phyloP scores from a whole-genome alignment of 2,797 vertebrate species.

The Hapalemur alaotrensis region DNA sequence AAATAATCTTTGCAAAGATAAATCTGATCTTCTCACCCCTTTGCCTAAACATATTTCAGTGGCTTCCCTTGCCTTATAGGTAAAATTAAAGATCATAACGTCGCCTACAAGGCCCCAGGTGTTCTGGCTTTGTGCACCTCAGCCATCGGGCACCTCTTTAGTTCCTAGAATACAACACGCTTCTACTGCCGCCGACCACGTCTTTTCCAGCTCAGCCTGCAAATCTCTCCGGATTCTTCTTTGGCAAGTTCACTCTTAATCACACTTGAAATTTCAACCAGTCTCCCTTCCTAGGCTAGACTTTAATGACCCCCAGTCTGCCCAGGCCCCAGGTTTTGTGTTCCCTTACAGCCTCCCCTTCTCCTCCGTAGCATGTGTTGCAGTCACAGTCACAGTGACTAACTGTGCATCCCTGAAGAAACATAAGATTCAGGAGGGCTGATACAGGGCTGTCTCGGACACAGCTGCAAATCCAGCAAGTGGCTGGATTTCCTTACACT shows the following conservation, averaged over 20 bases:
- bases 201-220: neutral
- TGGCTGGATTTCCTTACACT: neutral
- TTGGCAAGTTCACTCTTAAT: neutral
- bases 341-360: neutral
- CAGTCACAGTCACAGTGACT: no score
- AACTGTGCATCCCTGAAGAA: neutral
- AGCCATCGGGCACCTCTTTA: accelerated
- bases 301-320: neutral
- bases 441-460: accelerated
- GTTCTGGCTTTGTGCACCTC: no score
- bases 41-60: neutral
- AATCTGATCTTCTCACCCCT: neutral
- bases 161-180: accelerated
- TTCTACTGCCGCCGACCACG: accelerated
- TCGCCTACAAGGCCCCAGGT: accelerated
- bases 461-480: accelerated
- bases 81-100: accelerated
- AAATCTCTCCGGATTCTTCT: neutral
- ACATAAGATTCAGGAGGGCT: accelerated
- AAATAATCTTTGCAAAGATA: neutral
- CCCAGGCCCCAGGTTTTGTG: neutral
- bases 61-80: neutral
- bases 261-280: neutral
- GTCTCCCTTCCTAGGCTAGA: neutral
- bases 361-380: neutral